Evolutionary conservation across 2,888 invertebrate genomes (phyloP), one percentile per base, ranked within the genome.

Genomic region (Thereva nobilitata): DNA sequence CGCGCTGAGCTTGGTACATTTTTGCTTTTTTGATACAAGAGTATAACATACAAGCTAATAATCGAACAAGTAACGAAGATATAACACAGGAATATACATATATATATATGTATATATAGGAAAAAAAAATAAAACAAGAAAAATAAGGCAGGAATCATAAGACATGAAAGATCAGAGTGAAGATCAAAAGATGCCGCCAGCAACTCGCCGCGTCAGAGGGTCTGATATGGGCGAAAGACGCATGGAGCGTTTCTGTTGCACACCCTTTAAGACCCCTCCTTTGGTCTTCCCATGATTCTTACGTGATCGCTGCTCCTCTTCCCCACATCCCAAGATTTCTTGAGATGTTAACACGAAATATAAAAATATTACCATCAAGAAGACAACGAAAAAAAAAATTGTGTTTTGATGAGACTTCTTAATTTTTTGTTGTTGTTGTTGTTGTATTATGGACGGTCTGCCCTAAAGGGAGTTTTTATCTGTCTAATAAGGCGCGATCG

Each of bases 121-220:
- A 55, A 66, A 63, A 37, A 63, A 68, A 10, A 49, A 52, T 4
- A 55, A 63, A 64, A 49, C 35, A 64, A 64, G 53, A 37, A 53
- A 53, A 53, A 53, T 64, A 23, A 64, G 37, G 53, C 53, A 64
- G 44, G 64, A 64, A 64, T 53, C 50, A 53, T 52, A 64, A 64
- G 64, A 64, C 50, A 44, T 42, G 64, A 64, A 67, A 69, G 64
- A 68, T 59, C 64, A 59, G 54, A 38, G 64, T 65, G 55, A 54
- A 69, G 68, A 70, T 70, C 70, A 69, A 69, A 66, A 53, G 64
- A 50, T 12, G 64, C 70, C 70, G 70, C 45, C 67, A 41, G 23
- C 35, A 54, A 9, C 61, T 69, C 55, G 67, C 67, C 68, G 70
- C 70, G 68, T 68, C 70, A 68, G 52, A 61, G 9, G 65, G 70